These are phyloP conservation scores for Eupleurogrammus muticus DNA, from an alignment of 2,797 vertebrate genomes.

Conservation along the genomic window DNA sequence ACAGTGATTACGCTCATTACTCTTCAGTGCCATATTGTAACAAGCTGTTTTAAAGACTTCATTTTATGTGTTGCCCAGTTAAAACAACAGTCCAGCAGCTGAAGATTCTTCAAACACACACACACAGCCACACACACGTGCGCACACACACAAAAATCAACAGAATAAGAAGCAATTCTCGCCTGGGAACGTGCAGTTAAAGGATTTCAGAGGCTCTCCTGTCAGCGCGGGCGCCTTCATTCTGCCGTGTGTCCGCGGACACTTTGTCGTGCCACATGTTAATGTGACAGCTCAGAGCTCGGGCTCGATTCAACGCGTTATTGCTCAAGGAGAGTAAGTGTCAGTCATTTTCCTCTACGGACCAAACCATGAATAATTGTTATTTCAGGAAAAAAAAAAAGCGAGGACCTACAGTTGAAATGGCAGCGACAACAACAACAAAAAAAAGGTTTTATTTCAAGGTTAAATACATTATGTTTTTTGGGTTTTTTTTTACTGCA, in stretches of 20 bases:
- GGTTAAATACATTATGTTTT: constrained; percentile 48
- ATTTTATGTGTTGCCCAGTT: constrained; percentile 1
- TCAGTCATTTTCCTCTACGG: constrained; percentile 68
- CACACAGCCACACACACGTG: background rate
- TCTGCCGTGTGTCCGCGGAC: constrained; percentile 40
- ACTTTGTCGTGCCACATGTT: constrained; percentile 58
- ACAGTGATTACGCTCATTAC: constrained; percentile 11
- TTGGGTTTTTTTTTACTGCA: constrained; percentile 25
- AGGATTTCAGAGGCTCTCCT: constrained; percentile 34
- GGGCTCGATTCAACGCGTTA: constrained; percentile 67
- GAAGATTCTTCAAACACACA: constrained; percentile 13
- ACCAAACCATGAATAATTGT: constrained; percentile 70
- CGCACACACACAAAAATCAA: background rate
- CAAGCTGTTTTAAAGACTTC: background rate
- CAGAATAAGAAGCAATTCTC: constrained; percentile 3
- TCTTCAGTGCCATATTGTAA: background rate
- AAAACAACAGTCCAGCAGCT: background rate
- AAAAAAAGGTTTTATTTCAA: constrained; percentile 61
- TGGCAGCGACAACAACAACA: constrained; percentile 61
- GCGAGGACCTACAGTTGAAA: constrained; percentile 49
- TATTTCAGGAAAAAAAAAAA: constrained; percentile 61
- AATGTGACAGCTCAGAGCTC: constrained; percentile 71
- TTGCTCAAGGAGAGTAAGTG: constrained; percentile 68
- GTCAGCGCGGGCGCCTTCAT: constrained; percentile 38
- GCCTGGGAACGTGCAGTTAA: constrained; percentile 15